Percentiles rank a stretch among this genome's conserved stretches.
Conservation (phyloP, 2,797 vertebrate species). For the Jordanella pulchra region DNA sequence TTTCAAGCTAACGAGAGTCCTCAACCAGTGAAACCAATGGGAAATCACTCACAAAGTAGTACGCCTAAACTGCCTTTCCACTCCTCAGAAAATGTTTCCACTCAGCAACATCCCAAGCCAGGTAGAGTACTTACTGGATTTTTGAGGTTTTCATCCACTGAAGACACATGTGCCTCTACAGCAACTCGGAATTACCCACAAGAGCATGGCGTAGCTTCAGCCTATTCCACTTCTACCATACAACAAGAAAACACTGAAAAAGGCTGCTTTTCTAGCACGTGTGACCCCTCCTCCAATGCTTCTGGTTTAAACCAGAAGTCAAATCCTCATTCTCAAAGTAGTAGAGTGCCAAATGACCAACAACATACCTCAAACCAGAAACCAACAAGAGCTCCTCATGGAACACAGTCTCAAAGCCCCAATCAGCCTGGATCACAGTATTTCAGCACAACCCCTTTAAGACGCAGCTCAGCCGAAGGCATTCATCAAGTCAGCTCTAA, state of each 20-base stretch:
- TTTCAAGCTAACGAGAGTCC: slow-evolving; percentile 78
- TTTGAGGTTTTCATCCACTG: slow-evolving; percentile 76
- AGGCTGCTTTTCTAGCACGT: slow-evolving; percentile 79
- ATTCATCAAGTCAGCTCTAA: slow-evolving; percentile 35
- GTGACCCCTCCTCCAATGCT: slow-evolving; percentile 54
- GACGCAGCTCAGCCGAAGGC: slow-evolving; percentile 63
- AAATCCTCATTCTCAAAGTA: slow-evolving; percentile 46
- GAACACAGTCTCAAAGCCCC: slow-evolving; percentile 44
- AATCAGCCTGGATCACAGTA: slow-evolving; percentile 62
- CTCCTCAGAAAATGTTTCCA: slow-evolving; percentile 77
- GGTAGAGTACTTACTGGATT: slow-evolving; percentile 76
- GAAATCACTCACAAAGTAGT: slow-evolving; percentile 70
- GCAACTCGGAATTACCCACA: slow-evolving; percentile 47
- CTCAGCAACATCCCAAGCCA: slow-evolving; percentile 61
- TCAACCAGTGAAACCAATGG: slow-evolving; percentile 50
- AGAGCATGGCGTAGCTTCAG: slow-evolving; percentile 25
- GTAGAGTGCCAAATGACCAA: slow-evolving; percentile 35
- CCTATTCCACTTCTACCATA: slow-evolving; percentile 16
- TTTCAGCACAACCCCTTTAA: slow-evolving; percentile 74
- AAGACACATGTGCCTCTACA: slow-evolving; percentile 59
- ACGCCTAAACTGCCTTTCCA: slow-evolving; percentile 79
- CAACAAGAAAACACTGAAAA: slow-evolving; percentile 65
- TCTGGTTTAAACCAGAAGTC: slow-evolving; percentile 52
- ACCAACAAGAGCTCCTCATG: slow-evolving; percentile 25
- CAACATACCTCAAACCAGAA: slow-evolving; percentile 48